A percentile compares a stretch with the other conserved stretches of the same genome.
Conservation (phyloP, 2,888 invertebrate species). For the Cataglyphis cursor region DNA sequence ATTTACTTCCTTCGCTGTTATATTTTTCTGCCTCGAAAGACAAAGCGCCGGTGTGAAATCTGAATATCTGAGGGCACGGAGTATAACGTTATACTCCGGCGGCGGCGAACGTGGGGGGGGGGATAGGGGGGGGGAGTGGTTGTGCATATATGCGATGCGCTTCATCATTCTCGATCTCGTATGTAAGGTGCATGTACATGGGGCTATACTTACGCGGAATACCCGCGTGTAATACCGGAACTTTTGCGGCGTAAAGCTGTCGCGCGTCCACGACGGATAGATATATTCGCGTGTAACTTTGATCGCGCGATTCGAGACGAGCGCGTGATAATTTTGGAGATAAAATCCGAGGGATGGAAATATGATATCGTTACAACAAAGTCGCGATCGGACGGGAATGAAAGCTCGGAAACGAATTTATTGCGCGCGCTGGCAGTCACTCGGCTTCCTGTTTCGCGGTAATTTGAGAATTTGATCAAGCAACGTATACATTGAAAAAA, state of each 20-base stretch:
- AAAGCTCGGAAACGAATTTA: constrained; percentile 27
- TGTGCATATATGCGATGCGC: constrained; percentile 68
- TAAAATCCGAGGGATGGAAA: constrained; percentile 14
- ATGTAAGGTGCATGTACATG: constrained; percentile 62
- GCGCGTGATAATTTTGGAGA: constrained; percentile 35
- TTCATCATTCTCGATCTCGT: constrained; percentile 74
- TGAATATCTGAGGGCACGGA: constrained; percentile 67
- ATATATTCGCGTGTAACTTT: neutral
- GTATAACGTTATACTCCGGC: constrained; percentile 57
- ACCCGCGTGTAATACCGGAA: constrained; percentile 62
- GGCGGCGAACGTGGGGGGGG: constrained; percentile 53
- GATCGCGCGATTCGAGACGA: neutral
- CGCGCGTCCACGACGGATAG: constrained; percentile 5
- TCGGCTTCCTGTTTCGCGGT: neutral
- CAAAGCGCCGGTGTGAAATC: constrained; percentile 68
- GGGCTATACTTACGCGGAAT: constrained; percentile 59
- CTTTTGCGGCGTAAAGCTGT: constrained; percentile 26
- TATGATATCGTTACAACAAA: neutral
- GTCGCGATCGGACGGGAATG: constrained; percentile 8
- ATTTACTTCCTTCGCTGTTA: constrained; percentile 52
- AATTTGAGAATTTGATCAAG: constrained; percentile 41
- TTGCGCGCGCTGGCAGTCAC: neutral
- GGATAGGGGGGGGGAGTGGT: neutral
- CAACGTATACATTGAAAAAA: neutral
- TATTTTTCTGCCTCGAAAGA: constrained; percentile 64